A percentile compares a stretch with the other conserved stretches of the same genome.
phyloP scores from a whole-genome alignment of 2,113 vertebrate genomes.

The Phrynocephalus versicolor region DNA sequence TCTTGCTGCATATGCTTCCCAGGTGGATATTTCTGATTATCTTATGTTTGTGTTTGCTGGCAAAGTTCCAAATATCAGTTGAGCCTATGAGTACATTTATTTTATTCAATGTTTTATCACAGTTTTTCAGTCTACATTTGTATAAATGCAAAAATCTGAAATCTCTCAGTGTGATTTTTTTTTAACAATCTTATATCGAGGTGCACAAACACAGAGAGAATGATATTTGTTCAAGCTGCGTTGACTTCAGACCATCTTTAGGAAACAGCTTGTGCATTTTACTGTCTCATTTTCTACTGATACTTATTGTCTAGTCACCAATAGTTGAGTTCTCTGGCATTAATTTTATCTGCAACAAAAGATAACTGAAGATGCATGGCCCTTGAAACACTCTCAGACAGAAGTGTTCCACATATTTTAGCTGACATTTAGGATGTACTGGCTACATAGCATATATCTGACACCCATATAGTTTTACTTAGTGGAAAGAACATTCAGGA shows the following conservation, averaged over 20 bases:
- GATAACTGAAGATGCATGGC: neutral
- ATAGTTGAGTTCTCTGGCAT: too few species aligned
- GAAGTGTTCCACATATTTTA: neutral
- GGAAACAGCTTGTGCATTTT: neutral
- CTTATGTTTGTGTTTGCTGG: conserved; percentile 1
- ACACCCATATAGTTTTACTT: neutral
- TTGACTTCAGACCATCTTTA: neutral
- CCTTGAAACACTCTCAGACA: neutral
- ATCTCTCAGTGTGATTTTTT: neutral
- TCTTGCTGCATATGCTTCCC: neutral
- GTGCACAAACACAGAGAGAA: too few species aligned
- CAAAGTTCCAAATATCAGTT: neutral
- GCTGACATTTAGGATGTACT: neutral
- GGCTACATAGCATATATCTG: neutral
- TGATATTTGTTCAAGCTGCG: neutral
- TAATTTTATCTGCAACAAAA: neutral
- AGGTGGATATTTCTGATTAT: conserved; percentile 25
- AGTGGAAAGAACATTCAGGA: neutral
- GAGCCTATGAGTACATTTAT: neutral
- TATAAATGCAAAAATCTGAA: conserved; percentile 4
- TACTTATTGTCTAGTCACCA: neutral
- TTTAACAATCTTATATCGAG: too few species aligned
- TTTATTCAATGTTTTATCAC: neutral
- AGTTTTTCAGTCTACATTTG: neutral
- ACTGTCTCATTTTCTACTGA: neutral